Percentiles rank a stretch among this genome's conserved stretches.
Evolutionary conservation across 2,888 invertebrate species (phyloP).

Genomic region (Epinotia demarniana): DNA sequence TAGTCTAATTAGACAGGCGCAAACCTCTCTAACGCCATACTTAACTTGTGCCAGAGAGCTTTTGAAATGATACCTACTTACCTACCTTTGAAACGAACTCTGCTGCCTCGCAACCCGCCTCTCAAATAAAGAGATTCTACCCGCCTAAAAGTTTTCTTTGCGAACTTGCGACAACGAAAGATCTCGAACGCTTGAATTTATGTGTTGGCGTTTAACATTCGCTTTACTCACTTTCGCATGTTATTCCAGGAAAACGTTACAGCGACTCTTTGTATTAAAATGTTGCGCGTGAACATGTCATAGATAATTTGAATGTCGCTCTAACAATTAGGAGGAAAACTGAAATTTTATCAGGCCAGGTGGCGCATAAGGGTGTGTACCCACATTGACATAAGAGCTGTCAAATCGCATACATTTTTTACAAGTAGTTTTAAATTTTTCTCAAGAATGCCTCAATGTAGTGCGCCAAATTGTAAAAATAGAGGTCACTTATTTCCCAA

Average conservation of each 20-base stretch:
- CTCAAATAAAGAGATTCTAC: conserved; percentile 63
- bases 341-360: too few species aligned
- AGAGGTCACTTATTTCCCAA: too few species aligned
- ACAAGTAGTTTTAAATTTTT: too few species aligned
- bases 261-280: conserved; percentile 14
- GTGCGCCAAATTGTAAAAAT: too few species aligned
- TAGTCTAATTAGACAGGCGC: conserved; percentile 40
- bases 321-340: conserved; percentile 15
- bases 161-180: conserved; percentile 46
- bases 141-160: conserved; percentile 53
- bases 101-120: conserved; percentile 52
- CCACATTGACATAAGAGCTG: too few species aligned
- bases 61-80: conserved; percentile 53
- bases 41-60: conserved; percentile 52
- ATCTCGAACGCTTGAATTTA: conserved; percentile 52
- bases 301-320: conserved; percentile 28
- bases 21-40: conserved; percentile 40
- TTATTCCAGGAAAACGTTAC: conserved; percentile 20
- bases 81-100: conserved; percentile 57
- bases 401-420: too few species aligned
- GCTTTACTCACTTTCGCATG: conserved; percentile 48
- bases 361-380: too few species aligned
- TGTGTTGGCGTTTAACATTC: conserved; percentile 51
- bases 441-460: too few species aligned
- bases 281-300: conserved; percentile 9